Base-by-base conservation (phyloP, 2,113 vertebrate species). In the Myotis lucifugus region DNA sequence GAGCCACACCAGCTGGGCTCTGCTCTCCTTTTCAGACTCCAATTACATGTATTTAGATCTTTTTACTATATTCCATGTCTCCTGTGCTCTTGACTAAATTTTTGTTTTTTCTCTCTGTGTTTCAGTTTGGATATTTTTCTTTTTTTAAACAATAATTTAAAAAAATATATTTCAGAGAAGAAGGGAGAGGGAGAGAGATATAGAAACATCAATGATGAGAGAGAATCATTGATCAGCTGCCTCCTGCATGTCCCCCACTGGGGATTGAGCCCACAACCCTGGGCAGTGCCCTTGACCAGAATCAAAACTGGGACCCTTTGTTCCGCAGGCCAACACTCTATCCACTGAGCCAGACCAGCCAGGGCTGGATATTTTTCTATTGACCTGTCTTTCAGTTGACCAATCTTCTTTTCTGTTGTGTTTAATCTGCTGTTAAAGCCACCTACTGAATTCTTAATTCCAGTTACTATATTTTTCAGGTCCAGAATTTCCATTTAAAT, bases 381-480 rank as follows among this genome's bases (percentile, higher is more conserved):
- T 79, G 82, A 70, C 19, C 21, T 83, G 37, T 56, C 50, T 40
- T 91, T 76, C 34, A 59, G 23, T 89, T 67, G 23, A 76, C 8
- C 21, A 67, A 56, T 67, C 40, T 29, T 83, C 37, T 88, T 93
- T 83, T 83, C 37, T 67, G 32, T 89, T 89, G 12, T 81, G 14
- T 69, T 18, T 72, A 61, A 84, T 34, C 21, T 59, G 56, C 56
- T 59, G 23, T 23, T 59, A 23, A 59, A 59, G 21, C 27, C 27
- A 90, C 27, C 61, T 40, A 59, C n/a, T 89, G 25, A 90, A 27
- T 90, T 94, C 64, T 59, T 94, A 85, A 52, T 70, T 52, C 90
- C 48, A 34, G 40, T 90, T 90, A 61, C 61, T 66, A 32, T 37
- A 40, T 70, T 94, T 85, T 90, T 69, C 14, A 90, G 81, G 40